Conservation (phyloP, 2,888 invertebrate genomes). For the Drosophila conformis region DNA sequence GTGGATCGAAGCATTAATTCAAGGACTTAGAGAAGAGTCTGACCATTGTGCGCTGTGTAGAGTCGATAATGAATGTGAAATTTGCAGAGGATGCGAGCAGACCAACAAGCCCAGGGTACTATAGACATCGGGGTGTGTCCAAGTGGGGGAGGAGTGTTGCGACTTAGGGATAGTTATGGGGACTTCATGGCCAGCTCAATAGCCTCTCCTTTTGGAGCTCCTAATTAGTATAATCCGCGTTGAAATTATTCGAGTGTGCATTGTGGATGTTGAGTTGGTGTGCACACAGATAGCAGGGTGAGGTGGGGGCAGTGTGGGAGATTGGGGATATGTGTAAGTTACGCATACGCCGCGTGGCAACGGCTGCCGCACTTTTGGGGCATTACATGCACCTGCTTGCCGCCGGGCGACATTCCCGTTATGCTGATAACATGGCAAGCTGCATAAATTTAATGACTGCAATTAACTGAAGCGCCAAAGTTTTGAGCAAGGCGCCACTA, state of each 20-base stretch:
- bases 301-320: background rate
- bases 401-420: constrained; percentile 37
- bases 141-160: background rate
- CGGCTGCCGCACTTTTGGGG: constrained; percentile 14
- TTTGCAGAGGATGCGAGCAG: constrained; percentile 42
- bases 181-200: constrained; percentile 26
- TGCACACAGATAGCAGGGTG: background rate
- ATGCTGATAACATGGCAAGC: constrained; percentile 65
- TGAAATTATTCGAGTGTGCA: constrained; percentile 79
- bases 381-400: constrained; percentile 31
- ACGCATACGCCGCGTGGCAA: constrained; percentile 31
- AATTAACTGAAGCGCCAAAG: constrained; percentile 76
- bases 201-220: constrained; percentile 59
- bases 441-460: constrained; percentile 74
- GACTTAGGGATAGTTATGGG: constrained; percentile 46
- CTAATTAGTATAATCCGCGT: constrained; percentile 83
- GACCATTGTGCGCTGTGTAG: constrained; percentile 45
- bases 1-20: background rate
- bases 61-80: constrained; percentile 76
- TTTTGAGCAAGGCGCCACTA: constrained; percentile 59
- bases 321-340: constrained; percentile 10
- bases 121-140: background rate
- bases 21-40: background rate
- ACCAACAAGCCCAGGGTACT: constrained; percentile 19
- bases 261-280: constrained; percentile 48